These are phyloP conservation scores for Norana najaformis DNA, from an alignment of 2,888 invertebrate species.

Conservation along the genomic window DNA sequence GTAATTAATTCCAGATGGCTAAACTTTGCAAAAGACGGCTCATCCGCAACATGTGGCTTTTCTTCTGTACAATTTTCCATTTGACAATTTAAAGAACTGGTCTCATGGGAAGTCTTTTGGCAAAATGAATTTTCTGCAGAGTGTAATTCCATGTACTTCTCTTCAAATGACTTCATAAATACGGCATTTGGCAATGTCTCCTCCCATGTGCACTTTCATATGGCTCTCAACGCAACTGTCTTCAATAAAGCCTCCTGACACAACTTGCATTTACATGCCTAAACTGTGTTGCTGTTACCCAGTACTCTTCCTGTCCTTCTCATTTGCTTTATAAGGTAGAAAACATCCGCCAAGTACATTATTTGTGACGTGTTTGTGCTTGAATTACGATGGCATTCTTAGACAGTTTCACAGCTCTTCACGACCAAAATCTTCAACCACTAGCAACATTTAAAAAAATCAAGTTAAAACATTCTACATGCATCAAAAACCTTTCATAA, in stretches of 20 bases:
- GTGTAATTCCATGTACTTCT: not conserved
- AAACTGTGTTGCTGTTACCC: not conserved
- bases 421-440: too few relatives aligned
- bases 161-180: not conserved
- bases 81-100: not conserved
- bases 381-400: not conserved
- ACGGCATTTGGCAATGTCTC: too few relatives aligned
- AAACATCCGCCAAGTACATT: not conserved
- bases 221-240: not conserved
- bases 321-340: not conserved
- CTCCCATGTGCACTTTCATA: not conserved
- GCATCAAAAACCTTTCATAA: not conserved
- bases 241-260: not conserved
- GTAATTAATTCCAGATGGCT: not conserved
- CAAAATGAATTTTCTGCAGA: not conserved
- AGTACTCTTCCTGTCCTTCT: not conserved
- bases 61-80: not conserved
- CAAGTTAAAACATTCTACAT: not conserved
- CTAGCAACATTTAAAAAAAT: not conserved
- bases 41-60: not conserved
- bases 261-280: not conserved
- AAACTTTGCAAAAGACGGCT: not conserved
- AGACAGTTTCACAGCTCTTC: not conserved
- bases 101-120: not conserved
- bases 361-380: not conserved